Percentiles rank a stretch among this genome's conserved stretches.
Conservation (phyloP, 2,113 vertebrate species). For the Chinchilla lanigera region DNA sequence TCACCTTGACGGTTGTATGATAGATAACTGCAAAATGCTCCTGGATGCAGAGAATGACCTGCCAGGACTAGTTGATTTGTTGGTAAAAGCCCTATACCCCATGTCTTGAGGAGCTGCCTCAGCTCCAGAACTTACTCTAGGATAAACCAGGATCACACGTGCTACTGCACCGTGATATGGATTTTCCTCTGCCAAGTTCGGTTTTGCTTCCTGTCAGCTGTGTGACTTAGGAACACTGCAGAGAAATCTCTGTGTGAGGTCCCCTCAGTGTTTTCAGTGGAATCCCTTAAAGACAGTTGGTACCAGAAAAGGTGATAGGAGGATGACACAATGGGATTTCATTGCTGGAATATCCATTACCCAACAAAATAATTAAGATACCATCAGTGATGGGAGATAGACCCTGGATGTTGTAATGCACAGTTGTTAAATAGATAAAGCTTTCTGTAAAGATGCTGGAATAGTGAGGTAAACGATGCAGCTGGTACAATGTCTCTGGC, state of each 20-base stretch:
- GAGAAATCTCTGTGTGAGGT: background rate
- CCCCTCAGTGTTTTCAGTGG: background rate
- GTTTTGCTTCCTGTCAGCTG: background rate
- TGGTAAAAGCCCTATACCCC: background rate
- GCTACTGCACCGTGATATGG: background rate
- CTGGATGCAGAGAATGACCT: accelerated
- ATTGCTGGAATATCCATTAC: background rate
- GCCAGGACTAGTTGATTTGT: background rate
- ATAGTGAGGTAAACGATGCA: background rate
- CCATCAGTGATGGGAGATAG: background rate
- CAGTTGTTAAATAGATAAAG: background rate
- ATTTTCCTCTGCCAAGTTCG: background rate
- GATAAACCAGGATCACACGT: background rate
- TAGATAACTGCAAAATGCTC: background rate
- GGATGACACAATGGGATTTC: background rate
- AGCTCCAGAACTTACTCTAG: background rate
- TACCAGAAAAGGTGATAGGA: background rate
- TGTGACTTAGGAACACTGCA: background rate
- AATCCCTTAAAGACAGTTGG: background rate
- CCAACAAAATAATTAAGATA: background rate
- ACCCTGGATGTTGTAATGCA: background rate
- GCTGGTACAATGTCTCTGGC: background rate
- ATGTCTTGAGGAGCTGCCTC: too few species aligned
- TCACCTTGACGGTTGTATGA: background rate
- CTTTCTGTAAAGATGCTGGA: background rate